A percentile compares a stretch with the other conserved stretches of the same genome.
phyloP scores from a whole-genome alignment of 2,113 vertebrate genomes.

The Sebastes fasciatus region DNA sequence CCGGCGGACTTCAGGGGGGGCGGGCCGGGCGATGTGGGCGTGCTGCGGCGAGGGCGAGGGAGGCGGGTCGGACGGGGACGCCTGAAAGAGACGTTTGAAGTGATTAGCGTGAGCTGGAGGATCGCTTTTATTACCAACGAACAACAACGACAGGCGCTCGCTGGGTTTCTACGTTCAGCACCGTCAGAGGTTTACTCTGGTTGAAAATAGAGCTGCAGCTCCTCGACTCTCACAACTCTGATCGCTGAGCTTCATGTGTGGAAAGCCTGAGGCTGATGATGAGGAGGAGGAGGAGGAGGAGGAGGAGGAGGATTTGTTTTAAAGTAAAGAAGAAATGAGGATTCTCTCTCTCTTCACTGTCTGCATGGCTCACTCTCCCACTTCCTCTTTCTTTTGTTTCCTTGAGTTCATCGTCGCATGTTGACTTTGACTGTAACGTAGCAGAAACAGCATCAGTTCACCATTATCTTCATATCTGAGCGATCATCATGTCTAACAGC shows the following conservation, averaged over 20 bases:
- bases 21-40: conserved; percentile 84
- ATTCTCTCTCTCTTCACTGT: neutral
- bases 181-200: conserved; percentile 23
- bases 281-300: conserved; percentile 34
- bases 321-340: conserved; percentile 15
- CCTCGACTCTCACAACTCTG: conserved; percentile 45
- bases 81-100: conserved; percentile 75
- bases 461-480: no score
- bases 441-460: no score
- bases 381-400: no score
- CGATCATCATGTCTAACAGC: no score
- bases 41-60: conserved; percentile 50
- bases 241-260: neutral
- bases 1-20: conserved; percentile 91
- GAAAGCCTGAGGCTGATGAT: conserved; percentile 43
- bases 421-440: no score
- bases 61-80: conserved; percentile 78
- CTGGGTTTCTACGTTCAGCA: conserved; percentile 42
- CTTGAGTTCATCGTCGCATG: no score
- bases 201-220: conserved; percentile 62
- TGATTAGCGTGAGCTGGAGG: conserved; percentile 21
- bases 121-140: conserved; percentile 32
- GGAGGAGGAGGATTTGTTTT: conserved; percentile 17
- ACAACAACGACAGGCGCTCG: conserved; percentile 11
- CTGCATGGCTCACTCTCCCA: no score